Conservation (phyloP, 2,113 vertebrate species). For the Semnornis frantzii region DNA sequence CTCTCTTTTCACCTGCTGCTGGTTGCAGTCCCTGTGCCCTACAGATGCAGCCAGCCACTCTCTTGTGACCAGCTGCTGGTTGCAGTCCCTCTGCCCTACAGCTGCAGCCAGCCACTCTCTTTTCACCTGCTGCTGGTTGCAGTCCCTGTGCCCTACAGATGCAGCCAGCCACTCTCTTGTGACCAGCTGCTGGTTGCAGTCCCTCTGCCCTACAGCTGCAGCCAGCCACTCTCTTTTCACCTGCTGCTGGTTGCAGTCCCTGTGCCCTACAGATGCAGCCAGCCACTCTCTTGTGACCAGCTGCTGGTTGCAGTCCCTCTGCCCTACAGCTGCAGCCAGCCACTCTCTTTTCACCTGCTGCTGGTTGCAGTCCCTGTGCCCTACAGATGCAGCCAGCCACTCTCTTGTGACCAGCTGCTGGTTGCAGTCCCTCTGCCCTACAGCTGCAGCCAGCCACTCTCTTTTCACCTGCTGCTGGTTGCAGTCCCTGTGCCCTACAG, state of each 20-base stretch:
- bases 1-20: not conserved
- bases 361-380: no score
- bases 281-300: not conserved
- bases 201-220: not conserved
- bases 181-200: fast-evolving
- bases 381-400: no score
- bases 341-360: not conserved
- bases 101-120: not conserved
- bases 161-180: no score
- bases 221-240: not conserved
- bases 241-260: no score
- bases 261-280: no score
- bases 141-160: no score
- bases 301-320: fast-evolving
- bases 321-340: not conserved
- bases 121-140: no score
- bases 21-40: no score
- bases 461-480: no score
- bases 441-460: not conserved
- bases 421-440: not conserved
- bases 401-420: fast-evolving
- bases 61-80: fast-evolving
- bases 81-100: not conserved
- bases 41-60: no score
- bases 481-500: no score